Conservation (phyloP, 2,797 vertebrate genomes). For the Lutjanus campechanus region DNA sequence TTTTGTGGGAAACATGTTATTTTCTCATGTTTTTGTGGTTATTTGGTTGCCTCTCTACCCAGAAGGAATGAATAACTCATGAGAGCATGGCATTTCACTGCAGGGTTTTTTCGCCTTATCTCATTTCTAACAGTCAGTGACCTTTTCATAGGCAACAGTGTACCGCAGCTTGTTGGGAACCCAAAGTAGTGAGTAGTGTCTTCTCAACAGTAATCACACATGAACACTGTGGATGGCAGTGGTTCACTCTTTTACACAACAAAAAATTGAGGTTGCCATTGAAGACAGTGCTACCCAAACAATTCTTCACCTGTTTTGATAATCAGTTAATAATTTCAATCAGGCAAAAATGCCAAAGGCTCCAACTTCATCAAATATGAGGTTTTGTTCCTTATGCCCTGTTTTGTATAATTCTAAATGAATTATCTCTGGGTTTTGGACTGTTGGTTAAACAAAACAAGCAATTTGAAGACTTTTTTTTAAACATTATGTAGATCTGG, state of each 20-base stretch:
- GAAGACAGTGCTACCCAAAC: neutral
- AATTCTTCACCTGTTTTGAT: too few relatives aligned
- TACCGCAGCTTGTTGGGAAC: neutral
- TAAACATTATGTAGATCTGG: too few relatives aligned
- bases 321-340: neutral
- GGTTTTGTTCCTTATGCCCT: neutral
- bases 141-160: constrained; percentile 51
- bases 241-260: neutral
- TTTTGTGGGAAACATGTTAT: neutral
- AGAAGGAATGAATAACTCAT: constrained; percentile 40
- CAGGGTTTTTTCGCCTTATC: constrained; percentile 46
- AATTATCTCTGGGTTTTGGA: neutral
- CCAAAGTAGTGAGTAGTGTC: neutral
- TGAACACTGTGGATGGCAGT: neutral
- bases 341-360: neutral
- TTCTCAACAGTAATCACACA: constrained; percentile 6
- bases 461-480: neutral
- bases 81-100: constrained; percentile 56
- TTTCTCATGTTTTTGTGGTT: constrained; percentile 26
- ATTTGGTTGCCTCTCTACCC: neutral
- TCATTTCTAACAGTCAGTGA: constrained; percentile 41
- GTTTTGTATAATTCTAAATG: neutral
- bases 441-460: neutral
- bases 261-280: neutral
- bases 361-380: neutral